phyloP scores from a whole-genome alignment of 2,888 invertebrate species.

The Athripsodes cinereus region DNA sequence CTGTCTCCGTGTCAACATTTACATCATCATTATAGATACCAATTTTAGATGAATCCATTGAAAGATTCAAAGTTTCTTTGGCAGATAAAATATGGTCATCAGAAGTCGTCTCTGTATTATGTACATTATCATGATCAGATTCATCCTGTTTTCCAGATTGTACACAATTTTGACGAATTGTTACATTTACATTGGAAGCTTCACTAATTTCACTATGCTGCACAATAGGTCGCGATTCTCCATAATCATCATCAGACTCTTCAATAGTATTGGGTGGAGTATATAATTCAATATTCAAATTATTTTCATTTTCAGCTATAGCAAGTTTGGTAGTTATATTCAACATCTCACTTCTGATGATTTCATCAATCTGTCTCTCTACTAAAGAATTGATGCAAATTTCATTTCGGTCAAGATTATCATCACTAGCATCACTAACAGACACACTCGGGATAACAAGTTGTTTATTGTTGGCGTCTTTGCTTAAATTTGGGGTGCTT shows the following conservation, averaged over 20 bases:
- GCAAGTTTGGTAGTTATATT: constrained; percentile 45
- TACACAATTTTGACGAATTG: not conserved
- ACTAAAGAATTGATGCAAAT: not conserved
- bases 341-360: constrained; percentile 39
- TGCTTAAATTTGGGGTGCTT: constrained; percentile 9
- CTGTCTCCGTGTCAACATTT: too few relatives aligned
- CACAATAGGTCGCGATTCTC: not conserved
- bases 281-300: constrained; percentile 47
- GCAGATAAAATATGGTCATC: not conserved
- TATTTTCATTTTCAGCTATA: constrained; percentile 50
- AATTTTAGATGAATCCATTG: too few relatives aligned
- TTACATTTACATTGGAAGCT: not conserved
- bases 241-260: not conserved
- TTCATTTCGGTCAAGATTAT: not conserved
- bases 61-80: not conserved
- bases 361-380: constrained; percentile 10
- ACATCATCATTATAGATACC: too few relatives aligned
- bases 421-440: not conserved
- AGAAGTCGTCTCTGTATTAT: not conserved
- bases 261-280: constrained; percentile 35
- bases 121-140: not conserved
- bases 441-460: not conserved
- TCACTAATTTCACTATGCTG: not conserved
- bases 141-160: not conserved
- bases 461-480: not conserved